These are phyloP conservation scores for Furnarius figulus DNA, from an alignment of 2,113 vertebrate species.

Conservation along the genomic window DNA sequence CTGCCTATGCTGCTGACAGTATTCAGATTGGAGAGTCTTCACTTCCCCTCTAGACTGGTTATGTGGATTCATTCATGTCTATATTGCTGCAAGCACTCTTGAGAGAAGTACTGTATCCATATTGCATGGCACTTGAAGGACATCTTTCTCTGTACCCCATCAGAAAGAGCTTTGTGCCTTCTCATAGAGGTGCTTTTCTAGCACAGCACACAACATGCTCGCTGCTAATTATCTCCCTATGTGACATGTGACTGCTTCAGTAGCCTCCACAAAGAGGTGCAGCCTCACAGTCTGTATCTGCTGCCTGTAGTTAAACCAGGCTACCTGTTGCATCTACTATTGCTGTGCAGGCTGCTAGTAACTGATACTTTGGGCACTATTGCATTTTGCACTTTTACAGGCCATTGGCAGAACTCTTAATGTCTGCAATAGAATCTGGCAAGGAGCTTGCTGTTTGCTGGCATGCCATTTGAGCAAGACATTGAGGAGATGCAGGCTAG, in stretches of 20 bases:
- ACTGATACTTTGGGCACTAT: background rate
- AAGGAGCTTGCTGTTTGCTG: background rate
- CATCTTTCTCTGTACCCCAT: background rate
- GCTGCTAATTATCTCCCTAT: background rate
- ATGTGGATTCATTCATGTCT: background rate
- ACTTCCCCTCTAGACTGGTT: background rate
- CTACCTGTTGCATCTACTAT: background rate
- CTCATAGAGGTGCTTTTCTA: background rate
- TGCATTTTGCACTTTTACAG: background rate
- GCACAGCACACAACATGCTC: accelerated
- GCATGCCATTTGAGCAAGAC: accelerated
- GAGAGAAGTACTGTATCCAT: background rate
- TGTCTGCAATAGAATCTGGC: background rate
- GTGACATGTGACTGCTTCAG: background rate
- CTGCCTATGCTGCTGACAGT: background rate
- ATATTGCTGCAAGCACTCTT: background rate
- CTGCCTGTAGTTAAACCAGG: background rate
- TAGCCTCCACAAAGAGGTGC: background rate
- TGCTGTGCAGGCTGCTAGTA: background rate
- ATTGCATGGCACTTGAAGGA: background rate
- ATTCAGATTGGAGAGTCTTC: background rate
- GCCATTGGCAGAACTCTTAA: background rate
- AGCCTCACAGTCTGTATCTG: background rate
- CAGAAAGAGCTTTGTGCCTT: background rate
- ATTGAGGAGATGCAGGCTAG: background rate